Evolutionary conservation across 1,140 invertebrate species (phyloP).

Genomic region (Camponotus floridanus): DNA sequence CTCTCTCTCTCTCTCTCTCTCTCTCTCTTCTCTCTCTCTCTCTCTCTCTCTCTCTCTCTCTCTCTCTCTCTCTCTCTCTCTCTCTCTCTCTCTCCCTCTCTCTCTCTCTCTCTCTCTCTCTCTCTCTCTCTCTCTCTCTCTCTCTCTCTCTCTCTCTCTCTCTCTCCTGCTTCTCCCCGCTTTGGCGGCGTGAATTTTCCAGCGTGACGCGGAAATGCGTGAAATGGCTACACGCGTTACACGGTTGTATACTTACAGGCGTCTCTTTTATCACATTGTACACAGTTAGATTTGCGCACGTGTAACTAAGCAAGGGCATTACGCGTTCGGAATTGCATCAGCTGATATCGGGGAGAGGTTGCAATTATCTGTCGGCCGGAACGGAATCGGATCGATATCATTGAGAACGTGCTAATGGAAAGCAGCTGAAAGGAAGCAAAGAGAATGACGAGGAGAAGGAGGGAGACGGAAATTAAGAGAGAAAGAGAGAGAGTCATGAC

Average conservation of each 20-base stretch:
- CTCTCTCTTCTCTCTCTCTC: too few species aligned
- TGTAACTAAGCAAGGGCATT: slow-evolving; percentile 49
- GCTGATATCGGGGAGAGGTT: slow-evolving; percentile 27
- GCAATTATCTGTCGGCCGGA: slow-evolving; percentile 30
- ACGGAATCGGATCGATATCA: slow-evolving; percentile 40
- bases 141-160: too few species aligned
- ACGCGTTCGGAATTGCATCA: slow-evolving; percentile 44
- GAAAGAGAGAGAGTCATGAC: background rate
- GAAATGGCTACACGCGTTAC: slow-evolving; percentile 6
- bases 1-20: too few species aligned
- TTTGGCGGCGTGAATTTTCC: slow-evolving; percentile 45
- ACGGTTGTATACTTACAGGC: background rate
- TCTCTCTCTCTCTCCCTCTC: too few species aligned
- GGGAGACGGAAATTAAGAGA: slow-evolving; percentile 1
- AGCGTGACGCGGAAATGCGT: slow-evolving; percentile 39
- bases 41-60: background rate
- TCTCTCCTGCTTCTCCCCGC: background rate
- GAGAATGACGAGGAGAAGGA: background rate
- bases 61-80: too few species aligned
- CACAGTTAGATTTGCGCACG: slow-evolving; percentile 14
- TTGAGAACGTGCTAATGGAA: slow-evolving; percentile 43
- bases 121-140: background rate
- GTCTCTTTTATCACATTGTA: background rate
- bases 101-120: slow-evolving; percentile 45
- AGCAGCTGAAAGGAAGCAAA: slow-evolving; percentile 33